phyloP scores from a whole-genome alignment of 2,797 vertebrate species.

The Eupleurogrammus muticus region DNA sequence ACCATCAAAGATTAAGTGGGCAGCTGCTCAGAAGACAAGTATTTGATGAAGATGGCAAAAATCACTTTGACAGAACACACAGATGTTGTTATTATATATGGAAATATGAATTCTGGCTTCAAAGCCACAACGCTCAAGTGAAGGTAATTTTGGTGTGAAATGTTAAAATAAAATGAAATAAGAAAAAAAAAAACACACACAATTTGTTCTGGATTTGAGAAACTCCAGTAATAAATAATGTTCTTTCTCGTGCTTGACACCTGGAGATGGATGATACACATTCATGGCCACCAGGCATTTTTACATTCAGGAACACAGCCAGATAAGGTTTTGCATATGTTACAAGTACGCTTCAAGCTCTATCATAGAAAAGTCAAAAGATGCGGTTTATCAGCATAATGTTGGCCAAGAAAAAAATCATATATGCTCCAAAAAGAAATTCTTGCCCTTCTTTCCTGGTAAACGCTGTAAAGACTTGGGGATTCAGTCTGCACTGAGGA shows the following conservation, averaged over 20 bases:
- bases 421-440: background rate
- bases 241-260: background rate
- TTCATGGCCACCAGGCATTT: background rate
- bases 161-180: constrained; percentile 16
- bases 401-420: constrained; percentile 11
- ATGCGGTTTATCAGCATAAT: constrained; percentile 11
- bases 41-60: constrained; percentile 65
- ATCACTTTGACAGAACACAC: constrained; percentile 59
- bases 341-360: background rate
- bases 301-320: background rate
- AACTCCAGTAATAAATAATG: background rate
- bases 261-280: constrained; percentile 7
- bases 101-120: constrained; percentile 44
- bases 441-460: constrained; percentile 1
- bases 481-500: constrained; percentile 35
- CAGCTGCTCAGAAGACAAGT: constrained; percentile 61
- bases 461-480: constrained; percentile 37
- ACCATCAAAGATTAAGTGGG: constrained; percentile 61
- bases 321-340: background rate
- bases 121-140: constrained; percentile 46
- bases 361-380: background rate
- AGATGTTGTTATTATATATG: constrained; percentile 33
- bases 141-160: constrained; percentile 13
- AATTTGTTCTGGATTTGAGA: background rate
- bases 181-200: background rate